These are phyloP conservation scores for Phalera bucephala DNA, from an alignment of 2,888 invertebrate species.

Conservation along the genomic window DNA sequence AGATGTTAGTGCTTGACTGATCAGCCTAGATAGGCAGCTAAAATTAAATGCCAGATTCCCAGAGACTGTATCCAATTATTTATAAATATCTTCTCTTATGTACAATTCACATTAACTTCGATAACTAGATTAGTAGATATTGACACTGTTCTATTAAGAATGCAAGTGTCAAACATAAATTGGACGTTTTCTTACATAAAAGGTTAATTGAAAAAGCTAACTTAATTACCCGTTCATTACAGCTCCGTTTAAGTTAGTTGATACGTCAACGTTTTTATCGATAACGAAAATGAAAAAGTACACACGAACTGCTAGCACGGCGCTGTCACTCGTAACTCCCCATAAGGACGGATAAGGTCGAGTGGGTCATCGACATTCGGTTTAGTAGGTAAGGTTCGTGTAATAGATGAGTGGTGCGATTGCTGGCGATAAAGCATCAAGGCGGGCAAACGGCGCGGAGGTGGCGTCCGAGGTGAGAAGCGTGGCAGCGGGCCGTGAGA, in stretches of 20 bases:
- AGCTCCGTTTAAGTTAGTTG: too few species aligned
- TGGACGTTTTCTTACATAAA: too few species aligned
- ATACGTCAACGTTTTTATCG: too few species aligned
- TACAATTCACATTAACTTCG: slow-evolving; percentile 24
- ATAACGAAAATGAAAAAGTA: slow-evolving; percentile 28
- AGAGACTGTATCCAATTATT: slow-evolving; percentile 58
- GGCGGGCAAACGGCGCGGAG: slow-evolving; percentile 53
- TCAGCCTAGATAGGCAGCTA: slow-evolving; percentile 64
- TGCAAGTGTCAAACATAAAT: too few species aligned
- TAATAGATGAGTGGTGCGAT: slow-evolving; percentile 72
- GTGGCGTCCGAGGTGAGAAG: slow-evolving; percentile 77
- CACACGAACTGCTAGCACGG: slow-evolving; percentile 34
- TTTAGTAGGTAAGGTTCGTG: slow-evolving; percentile 67
- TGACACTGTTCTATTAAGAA: slow-evolving; percentile 12
- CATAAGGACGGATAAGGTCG: slow-evolving; percentile 51
- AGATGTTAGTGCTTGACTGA: slow-evolving; percentile 76
- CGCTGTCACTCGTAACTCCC: slow-evolving; percentile 52
- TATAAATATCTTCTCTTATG: slow-evolving; percentile 22
- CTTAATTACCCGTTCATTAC: too few species aligned
- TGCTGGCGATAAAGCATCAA: slow-evolving; percentile 65
- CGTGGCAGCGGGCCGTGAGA: slow-evolving; percentile 77
- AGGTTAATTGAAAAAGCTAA: too few species aligned
- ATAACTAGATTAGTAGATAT: slow-evolving; percentile 11
- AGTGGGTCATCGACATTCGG: slow-evolving; percentile 61
- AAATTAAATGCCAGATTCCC: slow-evolving; percentile 81